Evolutionary conservation across 2,888 invertebrate species (phyloP).

Genomic region (Eupithecia exiguata): DNA sequence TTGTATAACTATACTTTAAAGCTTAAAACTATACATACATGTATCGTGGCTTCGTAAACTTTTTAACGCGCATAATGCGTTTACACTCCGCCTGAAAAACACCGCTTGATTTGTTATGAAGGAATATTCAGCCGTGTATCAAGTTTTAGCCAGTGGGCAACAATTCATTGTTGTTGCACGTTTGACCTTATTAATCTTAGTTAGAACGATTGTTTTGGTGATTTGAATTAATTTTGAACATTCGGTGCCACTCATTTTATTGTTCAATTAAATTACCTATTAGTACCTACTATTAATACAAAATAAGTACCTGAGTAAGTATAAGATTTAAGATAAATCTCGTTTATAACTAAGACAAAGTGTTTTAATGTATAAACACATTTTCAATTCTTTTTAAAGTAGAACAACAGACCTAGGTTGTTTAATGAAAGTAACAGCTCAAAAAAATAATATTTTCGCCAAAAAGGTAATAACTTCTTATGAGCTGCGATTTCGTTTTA

Average conservation of each 20-base stretch:
- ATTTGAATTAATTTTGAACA: slow-evolving; percentile 50
- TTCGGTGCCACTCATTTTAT: slow-evolving; percentile 26
- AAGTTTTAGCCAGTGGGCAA: slow-evolving; percentile 32
- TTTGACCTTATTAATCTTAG: slow-evolving; percentile 63
- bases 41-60: background rate
- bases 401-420: background rate
- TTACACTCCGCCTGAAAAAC: background rate
- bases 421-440: background rate
- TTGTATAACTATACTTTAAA: background rate
- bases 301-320: no score
- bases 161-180: slow-evolving; percentile 59
- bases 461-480: background rate
- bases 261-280: background rate
- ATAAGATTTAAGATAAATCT: no score
- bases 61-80: background rate
- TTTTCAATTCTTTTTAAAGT: no score
- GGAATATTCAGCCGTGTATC: slow-evolving; percentile 1
- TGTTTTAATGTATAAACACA: no score
- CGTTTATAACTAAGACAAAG: no score
- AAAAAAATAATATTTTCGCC: background rate
- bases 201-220: slow-evolving; percentile 55
- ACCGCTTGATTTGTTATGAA: background rate
- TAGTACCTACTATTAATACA: background rate
- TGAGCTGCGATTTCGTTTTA: background rate
- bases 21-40: background rate